Evolutionary conservation across 2,888 invertebrate genomes (phyloP), one percentile per base, ranked within the genome.

Genomic region (Cantharis flavilabris): DNA sequence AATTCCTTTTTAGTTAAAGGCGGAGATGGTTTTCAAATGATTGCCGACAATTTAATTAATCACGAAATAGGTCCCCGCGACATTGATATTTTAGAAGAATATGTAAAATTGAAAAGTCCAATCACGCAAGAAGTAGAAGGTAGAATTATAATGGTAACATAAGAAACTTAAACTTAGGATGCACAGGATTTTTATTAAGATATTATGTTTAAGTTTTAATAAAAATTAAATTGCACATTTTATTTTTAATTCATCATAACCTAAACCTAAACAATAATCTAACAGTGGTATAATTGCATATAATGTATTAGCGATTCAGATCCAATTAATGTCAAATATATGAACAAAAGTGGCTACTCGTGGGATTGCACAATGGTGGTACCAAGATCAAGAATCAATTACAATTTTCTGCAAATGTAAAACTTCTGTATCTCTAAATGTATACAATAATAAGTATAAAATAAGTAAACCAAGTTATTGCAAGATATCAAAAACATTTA

Each of bases 11-110:
- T 94, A 73, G 90, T 90, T 1, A 89, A 89, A 26, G 95, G 94
- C 9, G 95, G 95, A 70, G 93, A 94, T 84, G 93, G 93, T 0
- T 94, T 90, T 84, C 82, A 88, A 78, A 88, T 89, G 83, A 80
- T 93, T 65, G 84, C 88, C 0, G 84, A 90, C 0, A 89, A 91
- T 82, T 85, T 91, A 16, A 87, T 89, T 76, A 91, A 92, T 83
- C 74, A 89, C 26, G 83, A 86, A 70, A 85, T 86, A 70, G 89
- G 92, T 30, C 86, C 86, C 0, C 80, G 90, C 0, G 93, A 94
- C 84, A 89, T 91, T 80, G 90, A 91, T 79, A 88, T 90, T 81
- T 85, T 92, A 76, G 89, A 89, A 76, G 84, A 87, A 0, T 92
- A 90, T 84, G 87, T 93, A 83, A 84, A 88, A n/a, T 86, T 88